Percentiles rank a stretch among this genome's conserved stretches.
Evolutionary conservation across 1,140 invertebrate genomes (phyloP).

Genomic region (Drosophila yakuba): DNA sequence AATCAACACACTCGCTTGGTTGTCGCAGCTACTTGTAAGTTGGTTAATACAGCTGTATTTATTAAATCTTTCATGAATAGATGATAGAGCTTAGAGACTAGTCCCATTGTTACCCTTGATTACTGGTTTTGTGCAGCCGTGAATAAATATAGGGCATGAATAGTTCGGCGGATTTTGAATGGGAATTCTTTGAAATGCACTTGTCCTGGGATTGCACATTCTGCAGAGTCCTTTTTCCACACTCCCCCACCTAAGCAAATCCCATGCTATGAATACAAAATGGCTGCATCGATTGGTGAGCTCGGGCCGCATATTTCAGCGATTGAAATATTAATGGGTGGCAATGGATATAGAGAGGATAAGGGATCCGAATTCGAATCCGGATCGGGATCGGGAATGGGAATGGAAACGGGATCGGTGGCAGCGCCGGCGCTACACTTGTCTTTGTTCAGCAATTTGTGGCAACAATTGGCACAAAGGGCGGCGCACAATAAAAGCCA

Average conservation of each 20-base stretch:
- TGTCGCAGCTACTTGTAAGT: too few relatives aligned
- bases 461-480: slow-evolving; percentile 57
- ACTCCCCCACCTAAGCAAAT: slow-evolving; percentile 25
- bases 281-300: slow-evolving; percentile 26
- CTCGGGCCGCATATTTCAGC: slow-evolving; percentile 44
- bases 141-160: background rate
- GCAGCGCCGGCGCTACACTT: slow-evolving; percentile 72
- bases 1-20: too few relatives aligned
- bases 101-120: background rate
- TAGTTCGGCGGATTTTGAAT: background rate
- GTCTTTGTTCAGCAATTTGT: slow-evolving; percentile 70
- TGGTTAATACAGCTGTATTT: background rate
- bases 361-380: background rate
- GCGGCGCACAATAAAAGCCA: slow-evolving; percentile 74
- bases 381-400: background rate
- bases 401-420: slow-evolving; percentile 1
- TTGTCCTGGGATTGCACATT: slow-evolving; percentile 22
- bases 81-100: background rate
- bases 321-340: slow-evolving; percentile 60
- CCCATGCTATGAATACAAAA: slow-evolving; percentile 33
- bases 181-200: background rate
- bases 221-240: slow-evolving; percentile 16
- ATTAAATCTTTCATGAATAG: too few relatives aligned
- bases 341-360: background rate
- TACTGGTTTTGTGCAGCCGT: background rate